Evolutionary conservation across 2,888 invertebrate species (phyloP).

Genomic region (Megalurothrips usitatus): DNA sequence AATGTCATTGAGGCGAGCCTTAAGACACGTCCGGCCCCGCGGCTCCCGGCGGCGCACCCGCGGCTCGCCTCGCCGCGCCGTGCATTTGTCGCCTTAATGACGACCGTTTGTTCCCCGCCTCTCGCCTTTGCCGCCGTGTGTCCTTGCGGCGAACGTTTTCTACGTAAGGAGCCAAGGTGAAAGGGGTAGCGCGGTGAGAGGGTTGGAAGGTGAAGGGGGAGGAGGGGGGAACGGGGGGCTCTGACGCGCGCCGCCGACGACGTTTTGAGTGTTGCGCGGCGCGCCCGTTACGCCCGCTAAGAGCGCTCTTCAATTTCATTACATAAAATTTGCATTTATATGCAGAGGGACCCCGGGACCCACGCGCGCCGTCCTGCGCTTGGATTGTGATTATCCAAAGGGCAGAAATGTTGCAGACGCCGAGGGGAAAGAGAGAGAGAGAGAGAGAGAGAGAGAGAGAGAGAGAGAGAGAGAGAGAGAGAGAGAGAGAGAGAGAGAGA

Average conservation of each 20-base stretch:
- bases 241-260: neutral
- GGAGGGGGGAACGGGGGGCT: neutral
- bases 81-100: neutral
- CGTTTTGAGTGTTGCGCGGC: conserved; percentile 17
- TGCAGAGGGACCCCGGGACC: neutral
- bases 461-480: too few species aligned
- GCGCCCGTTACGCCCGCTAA: conserved; percentile 1
- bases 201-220: neutral
- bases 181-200: neutral
- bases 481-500: too few species aligned
- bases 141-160: neutral
- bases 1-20: too few species aligned
- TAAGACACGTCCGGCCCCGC: too few species aligned
- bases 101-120: neutral
- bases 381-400: conserved; percentile 13
- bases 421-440: too few species aligned
- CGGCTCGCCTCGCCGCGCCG: too few species aligned
- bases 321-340: conserved; percentile 25
- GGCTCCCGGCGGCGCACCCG: too few species aligned
- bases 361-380: neutral
- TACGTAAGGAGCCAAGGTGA: too few species aligned
- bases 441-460: too few species aligned
- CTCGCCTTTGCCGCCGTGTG: neutral
- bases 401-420: neutral
- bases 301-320: conserved; percentile 25